These are phyloP conservation scores for Tragopan temminckii DNA, from an alignment of 2,797 vertebrate genomes.

Conservation along the genomic window DNA sequence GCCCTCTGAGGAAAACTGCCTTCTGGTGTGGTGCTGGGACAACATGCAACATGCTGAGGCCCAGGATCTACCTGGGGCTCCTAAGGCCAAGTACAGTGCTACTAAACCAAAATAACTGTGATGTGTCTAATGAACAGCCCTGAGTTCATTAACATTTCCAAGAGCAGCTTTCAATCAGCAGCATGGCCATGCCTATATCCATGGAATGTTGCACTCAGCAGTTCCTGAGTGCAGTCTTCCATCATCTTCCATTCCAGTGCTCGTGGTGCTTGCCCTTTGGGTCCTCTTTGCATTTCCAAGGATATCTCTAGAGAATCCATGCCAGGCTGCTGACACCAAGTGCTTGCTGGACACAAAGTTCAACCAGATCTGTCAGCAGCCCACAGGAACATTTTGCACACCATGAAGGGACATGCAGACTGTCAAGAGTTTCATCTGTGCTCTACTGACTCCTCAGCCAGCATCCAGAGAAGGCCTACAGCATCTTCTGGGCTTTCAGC, in stretches of 20 bases:
- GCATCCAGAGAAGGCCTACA: slow-evolving; percentile 27
- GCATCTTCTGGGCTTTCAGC: slow-evolving; percentile 40
- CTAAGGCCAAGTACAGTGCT: rapidly evolving
- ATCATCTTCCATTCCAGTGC: not conserved
- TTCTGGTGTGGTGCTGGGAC: not conserved
- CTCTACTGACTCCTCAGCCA: slow-evolving; percentile 21
- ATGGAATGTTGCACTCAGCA: rapidly evolving
- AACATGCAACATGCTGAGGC: rapidly evolving
- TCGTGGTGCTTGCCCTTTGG: not conserved
- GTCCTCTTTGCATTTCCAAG: not conserved
- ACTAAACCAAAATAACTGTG: not conserved
- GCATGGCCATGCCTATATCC: rapidly evolving
- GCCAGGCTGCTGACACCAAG: not conserved
- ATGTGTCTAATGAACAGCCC: not conserved
- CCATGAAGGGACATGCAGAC: slow-evolving; percentile 33
- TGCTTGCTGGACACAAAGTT: not conserved
- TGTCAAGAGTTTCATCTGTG: slow-evolving; percentile 32
- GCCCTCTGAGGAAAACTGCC: not conserved
- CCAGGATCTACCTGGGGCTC: not conserved
- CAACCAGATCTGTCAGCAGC: not conserved
- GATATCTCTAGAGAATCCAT: not conserved
- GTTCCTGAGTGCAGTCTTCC: not conserved
- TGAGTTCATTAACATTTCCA: not conserved
- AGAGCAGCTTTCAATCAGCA: not conserved
- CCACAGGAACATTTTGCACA: not conserved